Evolutionary conservation across 2,797 vertebrate genomes (phyloP), one percentile per base, ranked within the genome.

Genomic region (Danio choprae): DNA sequence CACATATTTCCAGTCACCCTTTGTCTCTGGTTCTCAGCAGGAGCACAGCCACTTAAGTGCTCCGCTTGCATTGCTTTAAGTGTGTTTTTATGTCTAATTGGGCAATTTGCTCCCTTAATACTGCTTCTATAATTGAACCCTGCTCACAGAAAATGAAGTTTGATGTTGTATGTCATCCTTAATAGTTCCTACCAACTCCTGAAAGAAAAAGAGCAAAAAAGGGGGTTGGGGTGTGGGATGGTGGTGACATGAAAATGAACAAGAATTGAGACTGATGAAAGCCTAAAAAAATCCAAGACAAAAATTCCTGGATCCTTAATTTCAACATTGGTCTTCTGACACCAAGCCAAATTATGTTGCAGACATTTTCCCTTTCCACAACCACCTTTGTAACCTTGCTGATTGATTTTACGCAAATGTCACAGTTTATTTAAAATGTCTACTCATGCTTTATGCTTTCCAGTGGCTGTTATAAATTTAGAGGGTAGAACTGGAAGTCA

Each of bases 371-470:
- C n/a, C 40, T 46, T 36, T 77, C 76, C 50, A 76, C 8, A 9
- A 53, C 46, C 16, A n/a, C 72, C 77, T 84, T 80, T 83, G 36
- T 59, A 76, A 79, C 77, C 80, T 76, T 56, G 46, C 53, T 84
- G 86, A 89, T 82, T 85, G 84, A 87, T 89, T 89, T 85, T 84
- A 71, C 22, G 41, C 59, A 80, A 75, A 84, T 83, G 62, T 79
- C 59, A 70, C 62, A 41, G 69, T 81, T 85, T 74, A 77, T 84
- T 85, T 84, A 86, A 85, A 85, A 86, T 67, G 15, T 76, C 70
- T 58, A 72, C 76, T 74, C 72, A 60, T 84, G 75, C 59, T 83
- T 79, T 67, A 85, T 75, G 48, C 69, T 69, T 44, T 62, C 20
- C 59, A 82, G 74, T 5, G 4, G 58, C 71, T 64, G 79, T 83